Evolutionary conservation across 2,888 invertebrate genomes (phyloP), one percentile per base, ranked within the genome.

Genomic region (Pycnomerus fuliginosus): DNA sequence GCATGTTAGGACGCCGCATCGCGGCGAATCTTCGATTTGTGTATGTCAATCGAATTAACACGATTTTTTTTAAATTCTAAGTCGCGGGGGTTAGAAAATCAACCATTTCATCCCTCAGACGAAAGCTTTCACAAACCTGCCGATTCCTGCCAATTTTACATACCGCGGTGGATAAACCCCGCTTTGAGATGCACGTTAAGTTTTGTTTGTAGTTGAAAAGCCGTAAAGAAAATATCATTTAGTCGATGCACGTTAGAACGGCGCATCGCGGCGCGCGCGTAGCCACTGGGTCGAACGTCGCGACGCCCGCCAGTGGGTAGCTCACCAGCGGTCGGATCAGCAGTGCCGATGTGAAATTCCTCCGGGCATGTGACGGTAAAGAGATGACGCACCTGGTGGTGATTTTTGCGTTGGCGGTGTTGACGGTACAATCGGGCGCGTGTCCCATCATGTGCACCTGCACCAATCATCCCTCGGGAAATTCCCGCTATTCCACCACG

Each of bases 361-460:
- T 20, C 35, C 48, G 47, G 47, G 45, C 37, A 58, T 58, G 61
- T 57, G 57, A 57, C 42, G 41, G 59, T 35, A 10, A 48, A 33
- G 53, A 54, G 53, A 66, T 68, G 67, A 64, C 63, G 62, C 63
- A 64, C 55, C 51, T 61, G 57, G 55, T 56, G 50, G 56, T 66
- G 49, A 45, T 65, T 58, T 52, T 68, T 52, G 56, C 61, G 54
- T 57, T 69, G 40, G 60, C 61, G 54, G 53, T 56, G 57, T 60
- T 52, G 59, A 50, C 56, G 38, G 59, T 60, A 35, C 52, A 56
- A 49, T 53, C 60, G 46, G 57, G 49, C 43, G 52, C 59, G 43
- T 70, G 68, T 59, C 68, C 69, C 20, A 50, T 45, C 46, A 58
- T 52, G 60, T 70, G 70, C 58, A 55, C 53, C 37, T 70, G 70